Evolutionary conservation across 2,113 vertebrate genomes (phyloP).

Genomic region (Neotoma lepida): DNA sequence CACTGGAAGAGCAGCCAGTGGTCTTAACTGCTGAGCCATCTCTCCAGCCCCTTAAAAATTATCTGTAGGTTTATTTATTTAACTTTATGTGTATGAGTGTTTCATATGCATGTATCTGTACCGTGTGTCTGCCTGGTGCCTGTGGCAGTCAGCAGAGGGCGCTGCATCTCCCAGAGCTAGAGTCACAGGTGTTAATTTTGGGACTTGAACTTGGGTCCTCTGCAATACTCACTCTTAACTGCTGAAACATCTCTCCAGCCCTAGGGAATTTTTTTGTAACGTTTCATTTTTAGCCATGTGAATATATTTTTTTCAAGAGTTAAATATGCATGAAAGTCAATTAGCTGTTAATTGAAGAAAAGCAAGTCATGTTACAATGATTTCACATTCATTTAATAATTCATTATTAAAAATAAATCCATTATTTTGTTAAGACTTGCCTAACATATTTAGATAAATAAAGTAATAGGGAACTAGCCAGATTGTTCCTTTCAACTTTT

Average conservation of each 20-base stretch:
- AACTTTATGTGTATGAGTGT: background rate
- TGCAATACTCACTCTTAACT: background rate
- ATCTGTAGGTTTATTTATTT: background rate
- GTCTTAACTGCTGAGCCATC: background rate
- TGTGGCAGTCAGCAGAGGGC: background rate
- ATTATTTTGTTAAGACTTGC: background rate
- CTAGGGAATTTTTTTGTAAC: background rate
- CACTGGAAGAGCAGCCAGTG: background rate
- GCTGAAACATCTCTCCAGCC: background rate
- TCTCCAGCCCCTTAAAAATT: background rate
- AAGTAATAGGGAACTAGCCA: background rate
- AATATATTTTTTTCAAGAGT: background rate
- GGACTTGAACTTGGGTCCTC: background rate
- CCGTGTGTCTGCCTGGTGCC: background rate
- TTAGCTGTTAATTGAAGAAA: background rate
- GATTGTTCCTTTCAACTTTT: background rate
- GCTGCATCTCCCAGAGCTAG: too few relatives aligned
- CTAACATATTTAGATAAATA: background rate
- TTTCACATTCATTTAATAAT: background rate
- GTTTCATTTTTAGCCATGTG: background rate
- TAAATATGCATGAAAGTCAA: conserved; percentile 12
- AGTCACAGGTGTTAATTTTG: background rate
- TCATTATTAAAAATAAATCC: background rate
- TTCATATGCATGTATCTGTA: background rate
- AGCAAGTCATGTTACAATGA: background rate